Percentiles rank a stretch among this genome's conserved stretches.
phyloP scores from a whole-genome alignment of 2,113 vertebrate genomes.

The Neodontobutis hainanensis region DNA sequence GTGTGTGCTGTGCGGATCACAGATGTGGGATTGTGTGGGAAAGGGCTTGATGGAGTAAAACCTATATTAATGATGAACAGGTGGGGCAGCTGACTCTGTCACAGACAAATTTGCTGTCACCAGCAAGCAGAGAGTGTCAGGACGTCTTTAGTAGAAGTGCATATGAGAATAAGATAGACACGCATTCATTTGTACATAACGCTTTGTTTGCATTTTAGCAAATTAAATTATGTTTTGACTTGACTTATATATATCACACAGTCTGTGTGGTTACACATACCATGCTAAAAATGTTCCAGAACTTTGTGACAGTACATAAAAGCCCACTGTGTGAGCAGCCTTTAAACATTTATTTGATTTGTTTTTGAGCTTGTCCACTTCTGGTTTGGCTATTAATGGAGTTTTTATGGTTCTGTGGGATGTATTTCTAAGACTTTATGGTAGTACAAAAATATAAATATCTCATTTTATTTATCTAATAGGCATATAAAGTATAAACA shows the following conservation, averaged over 20 bases:
- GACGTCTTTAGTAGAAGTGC: neutral
- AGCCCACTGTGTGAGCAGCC: conserved; percentile 18
- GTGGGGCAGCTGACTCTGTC: conserved; percentile 54
- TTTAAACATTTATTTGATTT: neutral
- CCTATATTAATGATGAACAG: conserved; percentile 66
- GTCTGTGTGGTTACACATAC: conserved; percentile 27
- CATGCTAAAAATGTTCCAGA: conserved; percentile 20
- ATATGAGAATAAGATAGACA: conserved; percentile 12
- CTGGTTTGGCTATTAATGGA: neutral
- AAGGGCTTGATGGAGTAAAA: conserved; percentile 64
- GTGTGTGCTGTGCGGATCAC: conserved; percentile 65
- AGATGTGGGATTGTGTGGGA: conserved; percentile 71
- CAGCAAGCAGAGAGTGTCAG: conserved; percentile 6
- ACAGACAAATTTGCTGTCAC: conserved; percentile 41
- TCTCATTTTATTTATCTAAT: neutral
- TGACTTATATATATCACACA: conserved; percentile 36
- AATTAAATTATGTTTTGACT: conserved; percentile 46
- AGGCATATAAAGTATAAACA: neutral
- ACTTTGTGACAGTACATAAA: conserved; percentile 17
- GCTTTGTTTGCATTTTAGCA: conserved; percentile 33
- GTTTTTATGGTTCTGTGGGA: conserved; percentile 3
- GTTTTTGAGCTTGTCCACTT: neutral
- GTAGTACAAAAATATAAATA: neutral
- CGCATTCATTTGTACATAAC: conserved; percentile 22
- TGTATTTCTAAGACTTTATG: neutral